Evolutionary conservation across 2,797 vertebrate genomes (phyloP).

Genomic region (Choloepus didactylus): DNA sequence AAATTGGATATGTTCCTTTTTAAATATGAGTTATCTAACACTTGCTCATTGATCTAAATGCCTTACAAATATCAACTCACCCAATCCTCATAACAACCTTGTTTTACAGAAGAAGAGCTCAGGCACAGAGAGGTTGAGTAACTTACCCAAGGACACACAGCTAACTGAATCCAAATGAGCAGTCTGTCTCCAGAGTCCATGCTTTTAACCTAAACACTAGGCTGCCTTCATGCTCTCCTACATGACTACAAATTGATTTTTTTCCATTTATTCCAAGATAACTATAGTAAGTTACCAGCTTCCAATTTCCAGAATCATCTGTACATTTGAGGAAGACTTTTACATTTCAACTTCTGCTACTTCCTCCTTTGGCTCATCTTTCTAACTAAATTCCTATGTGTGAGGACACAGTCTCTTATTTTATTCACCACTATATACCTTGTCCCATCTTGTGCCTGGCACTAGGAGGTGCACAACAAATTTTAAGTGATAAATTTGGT

Average conservation of each 20-base stretch:
- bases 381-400: rapidly evolving
- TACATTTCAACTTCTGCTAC: not conserved
- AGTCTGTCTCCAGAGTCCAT: not conserved
- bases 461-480: not conserved
- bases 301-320: not conserved
- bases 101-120: not conserved
- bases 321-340: not conserved
- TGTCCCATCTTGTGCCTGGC: not conserved
- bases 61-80: not conserved
- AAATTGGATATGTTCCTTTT: not conserved
- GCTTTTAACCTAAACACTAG: not conserved
- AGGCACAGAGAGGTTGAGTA: not conserved
- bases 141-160: not conserved
- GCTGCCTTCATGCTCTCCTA: not conserved
- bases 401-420: not conserved
- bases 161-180: not conserved
- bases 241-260: not conserved
- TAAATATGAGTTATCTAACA: not conserved
- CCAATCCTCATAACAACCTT: not conserved
- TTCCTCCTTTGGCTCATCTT: not conserved
- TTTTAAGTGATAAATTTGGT: not conserved
- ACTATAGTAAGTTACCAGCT: not conserved
- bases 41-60: not conserved
- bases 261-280: not conserved
- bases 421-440: not conserved